Evolutionary conservation across 1,140 invertebrate species (phyloP).

Genomic region (Drosophila ironensis): DNA sequence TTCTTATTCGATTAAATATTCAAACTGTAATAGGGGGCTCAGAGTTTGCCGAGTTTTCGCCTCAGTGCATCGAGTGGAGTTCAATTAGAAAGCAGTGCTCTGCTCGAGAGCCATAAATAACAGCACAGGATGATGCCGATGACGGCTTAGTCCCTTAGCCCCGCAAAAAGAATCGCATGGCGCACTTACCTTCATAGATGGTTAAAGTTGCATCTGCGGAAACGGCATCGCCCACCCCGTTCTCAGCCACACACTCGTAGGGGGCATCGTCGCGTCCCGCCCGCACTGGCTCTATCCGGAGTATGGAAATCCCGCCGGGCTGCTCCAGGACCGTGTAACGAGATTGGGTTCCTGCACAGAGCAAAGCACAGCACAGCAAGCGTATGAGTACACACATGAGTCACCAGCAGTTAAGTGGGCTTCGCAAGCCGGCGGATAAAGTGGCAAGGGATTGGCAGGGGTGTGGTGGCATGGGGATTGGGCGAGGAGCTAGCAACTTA

Average conservation of each 20-base stretch:
- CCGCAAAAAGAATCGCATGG: constrained; percentile 25
- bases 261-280: constrained; percentile 91
- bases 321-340: constrained; percentile 84
- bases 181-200: constrained; percentile 92
- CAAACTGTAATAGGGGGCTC: too few relatives aligned
- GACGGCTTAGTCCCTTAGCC: constrained; percentile 21
- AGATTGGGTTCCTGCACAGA: constrained; percentile 85
- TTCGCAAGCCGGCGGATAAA: constrained; percentile 7
- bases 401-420: constrained; percentile 25
- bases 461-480: background rate
- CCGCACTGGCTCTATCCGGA: constrained; percentile 96
- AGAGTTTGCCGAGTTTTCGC: too few relatives aligned
- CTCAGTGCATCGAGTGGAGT: constrained; percentile 14
- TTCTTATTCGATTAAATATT: too few relatives aligned
- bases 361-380: too few relatives aligned
- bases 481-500: constrained; percentile 82
- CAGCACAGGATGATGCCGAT: constrained; percentile 18
- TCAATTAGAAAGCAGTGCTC: constrained; percentile 38
- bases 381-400: background rate
- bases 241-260: constrained; percentile 98
- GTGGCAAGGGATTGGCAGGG: too few relatives aligned
- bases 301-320: constrained; percentile 88
- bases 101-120: constrained; percentile 34
- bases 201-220: constrained; percentile 92
- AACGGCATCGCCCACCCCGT: constrained; percentile 96